Evolutionary conservation across 2,113 vertebrate genomes (phyloP).

Genomic region (Ursus arctos): DNA sequence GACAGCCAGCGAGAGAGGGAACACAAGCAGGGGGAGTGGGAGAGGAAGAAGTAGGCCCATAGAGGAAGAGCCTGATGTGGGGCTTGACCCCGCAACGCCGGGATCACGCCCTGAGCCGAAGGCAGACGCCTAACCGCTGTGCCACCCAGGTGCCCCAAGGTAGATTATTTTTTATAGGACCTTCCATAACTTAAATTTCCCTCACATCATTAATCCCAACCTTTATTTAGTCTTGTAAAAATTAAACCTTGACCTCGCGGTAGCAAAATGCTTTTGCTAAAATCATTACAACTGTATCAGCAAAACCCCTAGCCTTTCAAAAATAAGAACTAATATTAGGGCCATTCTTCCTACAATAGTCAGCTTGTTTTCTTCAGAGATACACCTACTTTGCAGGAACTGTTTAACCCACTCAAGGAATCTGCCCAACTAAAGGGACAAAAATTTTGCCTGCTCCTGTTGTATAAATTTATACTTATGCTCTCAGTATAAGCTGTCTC

Average conservation of each 20-base stretch:
- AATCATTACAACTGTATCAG: background rate
- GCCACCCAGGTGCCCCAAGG: background rate
- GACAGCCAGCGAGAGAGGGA: too few species aligned
- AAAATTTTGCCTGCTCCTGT: background rate
- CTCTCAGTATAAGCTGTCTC: background rate
- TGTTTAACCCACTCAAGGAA: background rate
- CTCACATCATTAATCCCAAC: background rate
- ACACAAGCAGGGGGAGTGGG: too few species aligned
- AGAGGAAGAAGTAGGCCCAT: too few species aligned
- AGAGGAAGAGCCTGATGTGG: too few species aligned
- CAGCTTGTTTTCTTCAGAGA: background rate
- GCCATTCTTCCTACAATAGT: background rate
- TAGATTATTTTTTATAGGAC: conserved; percentile 21
- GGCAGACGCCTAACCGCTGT: too few species aligned
- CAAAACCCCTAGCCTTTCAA: background rate
- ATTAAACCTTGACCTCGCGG: background rate
- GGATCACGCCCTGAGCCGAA: too few species aligned
- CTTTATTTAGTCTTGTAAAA: conserved; percentile 33
- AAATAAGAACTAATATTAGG: background rate
- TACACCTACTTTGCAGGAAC: background rate
- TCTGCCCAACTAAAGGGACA: background rate
- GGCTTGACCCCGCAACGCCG: too few species aligned
- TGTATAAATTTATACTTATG: background rate
- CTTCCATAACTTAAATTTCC: conserved; percentile 28
- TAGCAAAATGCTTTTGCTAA: conserved; percentile 44